Percentiles rank a stretch among this genome's conserved stretches.
Evolutionary conservation across 2,113 vertebrate species (phyloP).

Genomic region (Mus pahari): DNA sequence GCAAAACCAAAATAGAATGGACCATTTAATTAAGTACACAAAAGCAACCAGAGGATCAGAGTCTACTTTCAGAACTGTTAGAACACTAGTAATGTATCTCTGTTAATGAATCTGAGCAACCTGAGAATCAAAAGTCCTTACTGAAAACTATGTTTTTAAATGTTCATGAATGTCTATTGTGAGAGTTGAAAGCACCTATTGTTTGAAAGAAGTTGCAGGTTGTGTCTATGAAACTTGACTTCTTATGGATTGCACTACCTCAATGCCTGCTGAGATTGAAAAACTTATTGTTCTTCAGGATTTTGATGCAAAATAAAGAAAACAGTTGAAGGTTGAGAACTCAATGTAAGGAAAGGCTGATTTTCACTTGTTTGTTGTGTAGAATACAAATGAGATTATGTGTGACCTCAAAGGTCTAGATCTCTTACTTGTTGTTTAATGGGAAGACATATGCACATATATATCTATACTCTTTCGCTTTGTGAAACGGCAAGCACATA

Average conservation of each 20-base stretch:
- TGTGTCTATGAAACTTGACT: background rate
- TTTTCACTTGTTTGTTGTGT: slow-evolving; percentile 23
- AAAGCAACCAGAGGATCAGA: background rate
- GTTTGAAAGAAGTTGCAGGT: background rate
- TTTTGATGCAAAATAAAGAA: slow-evolving; percentile 63
- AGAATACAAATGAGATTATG: slow-evolving; percentile 60
- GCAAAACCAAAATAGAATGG: background rate
- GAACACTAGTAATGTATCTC: background rate
- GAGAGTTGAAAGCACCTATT: background rate
- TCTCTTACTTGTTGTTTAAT: background rate
- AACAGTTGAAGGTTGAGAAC: background rate
- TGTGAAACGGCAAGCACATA: background rate
- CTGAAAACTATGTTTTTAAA: background rate
- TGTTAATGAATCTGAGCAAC: background rate
- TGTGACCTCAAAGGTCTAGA: slow-evolving; percentile 16
- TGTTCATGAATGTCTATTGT: background rate
- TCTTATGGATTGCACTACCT: background rate
- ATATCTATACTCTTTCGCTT: background rate
- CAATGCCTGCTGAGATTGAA: background rate
- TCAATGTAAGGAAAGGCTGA: background rate
- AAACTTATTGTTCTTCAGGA: slow-evolving; percentile 6
- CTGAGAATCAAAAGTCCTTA: background rate
- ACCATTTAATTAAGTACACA: background rate
- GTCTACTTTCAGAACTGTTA: background rate
- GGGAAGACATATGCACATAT: background rate